Conservation (phyloP, 64 coral and sea anemone species). For the Actinia tenebrosa region DNA sequence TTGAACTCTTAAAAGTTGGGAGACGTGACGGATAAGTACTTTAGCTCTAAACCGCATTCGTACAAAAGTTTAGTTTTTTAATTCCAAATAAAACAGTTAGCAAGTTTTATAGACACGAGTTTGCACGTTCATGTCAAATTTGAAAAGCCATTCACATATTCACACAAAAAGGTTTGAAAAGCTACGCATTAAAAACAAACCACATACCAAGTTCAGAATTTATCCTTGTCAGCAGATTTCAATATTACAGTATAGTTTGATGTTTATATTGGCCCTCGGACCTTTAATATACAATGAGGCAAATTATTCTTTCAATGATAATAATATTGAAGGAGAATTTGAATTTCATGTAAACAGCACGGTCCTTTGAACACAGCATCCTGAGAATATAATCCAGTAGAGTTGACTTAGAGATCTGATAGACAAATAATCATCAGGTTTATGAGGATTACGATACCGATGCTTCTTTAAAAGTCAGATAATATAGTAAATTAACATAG, state of each 20-base stretch:
- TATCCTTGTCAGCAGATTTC: neutral
- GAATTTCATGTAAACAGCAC: neutral
- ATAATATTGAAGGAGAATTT: neutral
- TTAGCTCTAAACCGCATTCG: neutral
- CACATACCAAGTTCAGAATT: neutral
- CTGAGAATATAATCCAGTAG: neutral
- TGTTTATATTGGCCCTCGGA: neutral
- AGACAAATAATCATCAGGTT: neutral
- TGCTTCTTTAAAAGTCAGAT: neutral
- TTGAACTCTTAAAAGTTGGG: neutral
- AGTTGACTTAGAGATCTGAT: conserved; percentile 2
- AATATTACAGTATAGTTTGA: neutral
- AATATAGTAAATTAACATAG: neutral
- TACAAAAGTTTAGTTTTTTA: neutral
- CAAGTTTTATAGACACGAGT: neutral
- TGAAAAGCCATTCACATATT: conserved; percentile 1
- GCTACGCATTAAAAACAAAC: neutral
- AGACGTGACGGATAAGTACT: neutral
- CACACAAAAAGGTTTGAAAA: neutral
- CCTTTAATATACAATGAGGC: neutral
- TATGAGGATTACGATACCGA: conserved; percentile 4
- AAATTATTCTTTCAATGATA: neutral
- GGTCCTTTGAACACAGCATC: neutral
- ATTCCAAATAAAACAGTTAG: neutral
- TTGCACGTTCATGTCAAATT: neutral